Base-by-base conservation (phyloP, 2,888 invertebrate genomes). In the Panopea generosa region DNA sequence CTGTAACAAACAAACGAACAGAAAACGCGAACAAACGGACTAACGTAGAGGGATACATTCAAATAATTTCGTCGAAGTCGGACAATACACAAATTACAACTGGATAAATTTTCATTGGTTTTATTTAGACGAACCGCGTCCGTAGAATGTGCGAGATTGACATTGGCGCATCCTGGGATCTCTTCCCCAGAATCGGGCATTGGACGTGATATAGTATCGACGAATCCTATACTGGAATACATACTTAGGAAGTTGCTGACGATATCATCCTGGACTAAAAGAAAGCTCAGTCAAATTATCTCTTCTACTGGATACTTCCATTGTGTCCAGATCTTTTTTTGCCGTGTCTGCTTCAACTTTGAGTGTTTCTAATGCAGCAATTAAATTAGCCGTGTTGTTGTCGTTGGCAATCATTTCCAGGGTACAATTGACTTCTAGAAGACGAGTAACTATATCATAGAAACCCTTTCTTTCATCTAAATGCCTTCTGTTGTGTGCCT, bases 211-310 rank as follows among this genome's bases (percentile, higher is more conserved):
- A 24, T 40, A 43, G 60, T 45, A 43, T 77, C 72, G 20, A 77
- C 33, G 61, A 69, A 77, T 33, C 77, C 77, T 33, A 77, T 38
- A 43, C 77, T 56, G 14, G 70, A 52, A 27, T 69, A 77, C 16
- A 47, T 52, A 1, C 33, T 43, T 20, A 77, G 16, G 56, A 77
- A 77, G 0, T 40, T 49, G 9, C 57, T 33, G 22, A 73, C 43
- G 4, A 47, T 14, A 9, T 52, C 33, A 22, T 77, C 69, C 27
- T 18, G 50, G 29, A 77, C 53, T 27, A 77, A 77, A 33, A 7
- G 24, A 24, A n/a, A 77, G 33, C 29, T 68, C 56, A 22, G 27
- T 60, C 16, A 20, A 9, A 14, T 14, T 68, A 20, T 49, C 33
- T 9, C 16, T 50, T 24, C 50, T 49, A 2, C 26, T 65, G 24